Evolutionary conservation across 2,113 vertebrate species (phyloP), one percentile per base, ranked within the genome.

Genomic region (Butastur rufipennis): DNA sequence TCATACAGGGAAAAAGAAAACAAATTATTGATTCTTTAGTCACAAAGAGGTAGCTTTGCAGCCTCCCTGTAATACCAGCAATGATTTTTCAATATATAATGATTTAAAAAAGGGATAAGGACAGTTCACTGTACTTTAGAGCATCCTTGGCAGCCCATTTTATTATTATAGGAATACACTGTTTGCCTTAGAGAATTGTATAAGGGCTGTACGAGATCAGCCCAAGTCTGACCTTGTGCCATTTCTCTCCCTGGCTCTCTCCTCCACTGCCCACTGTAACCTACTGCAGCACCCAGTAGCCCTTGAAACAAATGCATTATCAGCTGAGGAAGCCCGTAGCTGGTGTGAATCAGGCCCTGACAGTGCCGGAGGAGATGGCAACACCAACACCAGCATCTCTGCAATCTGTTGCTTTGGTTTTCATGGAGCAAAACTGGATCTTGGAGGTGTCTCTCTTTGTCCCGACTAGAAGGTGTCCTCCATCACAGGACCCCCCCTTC

Each of bases 291-390:
- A 59, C 25, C 19, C 29, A 72, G 11, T 70, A 90, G 47, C 55
- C 56, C 68, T 53, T 17, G 56, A 72, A 56, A 68, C 19, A 22
- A 50, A 43, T 0, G 0, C 4, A 1, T 47, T 59, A 12, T 7
- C 36, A 2, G 4, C 27, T 2, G 3, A 29, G 56, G 3, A 16
- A 89, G 55, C 62, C 66, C 3, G 0, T 36, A 20, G 47, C 80
- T 75, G 58, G 19, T 58, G 52, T 10, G 65, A 31, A 34, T 71
- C 61, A 34, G 48, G 22, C 48, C 48, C 48, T 16, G 29, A 9
- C 53, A 42, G 53, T 0, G 0, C 42, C 0, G 0, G 23, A 43
- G 62, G 50, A 62, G 52, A 36, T 0, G 5, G 25, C 15, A 34
- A 21, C 52, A 23, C 73, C 6, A 4, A 31, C 59, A 73, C 31